Percentiles rank a stretch among this genome's conserved stretches.
Conservation (phyloP, 2,113 vertebrate genomes). For the Nansenia antarctica region DNA sequence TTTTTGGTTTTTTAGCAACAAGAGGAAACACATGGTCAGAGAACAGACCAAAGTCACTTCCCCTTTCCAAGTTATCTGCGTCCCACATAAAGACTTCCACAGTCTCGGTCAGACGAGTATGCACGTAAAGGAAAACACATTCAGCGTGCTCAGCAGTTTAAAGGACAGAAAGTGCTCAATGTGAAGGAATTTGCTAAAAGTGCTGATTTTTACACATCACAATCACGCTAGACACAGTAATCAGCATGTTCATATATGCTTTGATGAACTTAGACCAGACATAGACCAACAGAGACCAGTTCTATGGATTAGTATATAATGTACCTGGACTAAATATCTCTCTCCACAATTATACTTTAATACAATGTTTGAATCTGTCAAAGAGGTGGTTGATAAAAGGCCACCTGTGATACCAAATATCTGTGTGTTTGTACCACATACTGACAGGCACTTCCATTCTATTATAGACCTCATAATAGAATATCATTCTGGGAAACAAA, state of each 20-base stretch:
- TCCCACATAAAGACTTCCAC: constrained; percentile 21
- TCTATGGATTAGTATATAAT: too few relatives aligned
- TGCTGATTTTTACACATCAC: constrained; percentile 34
- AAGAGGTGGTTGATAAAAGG: too few relatives aligned
- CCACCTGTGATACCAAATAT: neutral
- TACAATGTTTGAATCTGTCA: too few relatives aligned
- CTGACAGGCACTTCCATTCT: too few relatives aligned
- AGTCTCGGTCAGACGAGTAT: constrained; percentile 41
- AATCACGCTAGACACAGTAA: neutral
- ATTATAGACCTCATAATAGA: too few relatives aligned
- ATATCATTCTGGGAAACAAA: too few relatives aligned
- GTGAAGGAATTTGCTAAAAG: constrained; percentile 13
- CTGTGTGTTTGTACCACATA: too few relatives aligned
- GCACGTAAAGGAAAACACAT: neutral
- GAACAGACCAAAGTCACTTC: constrained; percentile 43
- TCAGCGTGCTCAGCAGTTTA: constrained; percentile 44
- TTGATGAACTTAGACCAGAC: too few relatives aligned
- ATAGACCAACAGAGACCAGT: too few relatives aligned
- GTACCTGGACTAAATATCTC: too few relatives aligned
- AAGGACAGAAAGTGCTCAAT: neutral
- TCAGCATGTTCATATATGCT: too few relatives aligned
- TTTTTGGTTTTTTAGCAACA: constrained; percentile 21
- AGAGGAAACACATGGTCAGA: constrained; percentile 47
- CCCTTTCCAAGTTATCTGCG: constrained; percentile 40
- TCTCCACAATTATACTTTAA: too few relatives aligned